phyloP scores from a whole-genome alignment of 2,888 invertebrate genomes.

The Chironomus riparius region DNA sequence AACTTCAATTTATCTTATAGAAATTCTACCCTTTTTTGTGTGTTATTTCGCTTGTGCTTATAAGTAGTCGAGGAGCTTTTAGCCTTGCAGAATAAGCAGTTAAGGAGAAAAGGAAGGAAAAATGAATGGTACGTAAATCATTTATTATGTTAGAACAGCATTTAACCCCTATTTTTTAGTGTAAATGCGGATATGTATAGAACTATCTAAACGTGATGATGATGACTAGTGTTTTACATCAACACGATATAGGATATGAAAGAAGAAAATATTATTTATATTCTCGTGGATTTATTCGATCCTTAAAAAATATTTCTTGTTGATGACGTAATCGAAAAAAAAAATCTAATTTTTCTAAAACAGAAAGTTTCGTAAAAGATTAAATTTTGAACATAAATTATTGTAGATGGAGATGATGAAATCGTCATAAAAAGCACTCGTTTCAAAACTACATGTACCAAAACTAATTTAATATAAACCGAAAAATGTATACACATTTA shows the following conservation, averaged over 20 bases:
- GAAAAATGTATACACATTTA: not conserved
- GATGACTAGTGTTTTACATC: conserved; percentile 14
- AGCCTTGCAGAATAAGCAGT: not conserved
- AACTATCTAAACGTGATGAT: conserved; percentile 8
- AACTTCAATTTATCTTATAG: not conserved
- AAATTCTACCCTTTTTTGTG: not conserved
- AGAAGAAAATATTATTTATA: not conserved
- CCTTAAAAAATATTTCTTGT: not conserved
- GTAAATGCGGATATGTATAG: not conserved
- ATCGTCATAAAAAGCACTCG: not conserved
- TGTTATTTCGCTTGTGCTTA: too few species aligned
- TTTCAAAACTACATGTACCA: not conserved
- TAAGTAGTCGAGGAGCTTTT: not conserved
- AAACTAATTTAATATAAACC: not conserved
- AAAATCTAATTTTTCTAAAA: not conserved
- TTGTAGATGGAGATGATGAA: not conserved
- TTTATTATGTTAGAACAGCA: conserved; percentile 14
- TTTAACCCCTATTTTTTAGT: conserved; percentile 16
- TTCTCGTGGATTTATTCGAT: not conserved
- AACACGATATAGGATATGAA: not conserved
- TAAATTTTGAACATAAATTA: too few species aligned
- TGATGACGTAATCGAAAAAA: not conserved
- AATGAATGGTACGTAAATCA: conserved; percentile 20
- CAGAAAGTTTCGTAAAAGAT: too few species aligned
- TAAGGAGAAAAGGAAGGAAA: not conserved